Percentiles rank a stretch among this genome's conserved stretches.
phyloP scores from a whole-genome alignment of 2,113 vertebrate species.

The Picathartes gymnocephalus region DNA sequence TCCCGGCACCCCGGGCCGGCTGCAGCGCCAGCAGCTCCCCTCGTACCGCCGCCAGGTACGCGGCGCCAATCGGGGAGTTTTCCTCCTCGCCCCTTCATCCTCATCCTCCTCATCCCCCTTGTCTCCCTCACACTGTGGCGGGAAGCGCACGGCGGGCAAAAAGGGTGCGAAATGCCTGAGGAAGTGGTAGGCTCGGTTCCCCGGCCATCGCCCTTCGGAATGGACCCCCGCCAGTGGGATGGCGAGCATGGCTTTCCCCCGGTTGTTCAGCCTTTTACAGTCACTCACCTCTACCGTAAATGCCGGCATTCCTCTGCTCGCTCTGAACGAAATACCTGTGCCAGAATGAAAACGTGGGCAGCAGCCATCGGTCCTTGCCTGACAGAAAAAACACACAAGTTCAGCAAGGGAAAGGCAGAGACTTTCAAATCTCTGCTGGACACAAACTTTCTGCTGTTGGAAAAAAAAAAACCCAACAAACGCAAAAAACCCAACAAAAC shows the following conservation, averaged over 20 bases:
- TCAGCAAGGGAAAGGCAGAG: neutral
- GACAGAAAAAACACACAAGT: neutral
- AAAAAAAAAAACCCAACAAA: neutral
- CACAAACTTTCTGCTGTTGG: neutral
- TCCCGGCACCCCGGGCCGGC: neutral
- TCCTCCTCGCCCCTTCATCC: neutral
- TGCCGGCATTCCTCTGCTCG: rapidly evolving
- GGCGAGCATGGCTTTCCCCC: neutral
- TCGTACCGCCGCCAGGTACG: slow-evolving; percentile 13
- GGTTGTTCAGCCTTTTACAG: neutral
- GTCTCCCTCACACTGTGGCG: neutral
- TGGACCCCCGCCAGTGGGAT: neutral
- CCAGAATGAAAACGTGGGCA: neutral
- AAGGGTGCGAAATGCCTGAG: neutral
- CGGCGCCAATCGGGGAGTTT: neutral
- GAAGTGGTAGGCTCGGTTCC: no score
- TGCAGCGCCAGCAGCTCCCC: neutral
- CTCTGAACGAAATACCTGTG: neutral
- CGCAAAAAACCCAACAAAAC: no score
- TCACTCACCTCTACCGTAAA: neutral
- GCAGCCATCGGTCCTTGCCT: neutral
- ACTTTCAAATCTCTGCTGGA: neutral
- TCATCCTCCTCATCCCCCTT: neutral
- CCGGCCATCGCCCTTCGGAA: neutral
- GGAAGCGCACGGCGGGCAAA: neutral